phyloP scores from a whole-genome alignment of 2,797 vertebrate genomes.

The Loriculus beryllinus region DNA sequence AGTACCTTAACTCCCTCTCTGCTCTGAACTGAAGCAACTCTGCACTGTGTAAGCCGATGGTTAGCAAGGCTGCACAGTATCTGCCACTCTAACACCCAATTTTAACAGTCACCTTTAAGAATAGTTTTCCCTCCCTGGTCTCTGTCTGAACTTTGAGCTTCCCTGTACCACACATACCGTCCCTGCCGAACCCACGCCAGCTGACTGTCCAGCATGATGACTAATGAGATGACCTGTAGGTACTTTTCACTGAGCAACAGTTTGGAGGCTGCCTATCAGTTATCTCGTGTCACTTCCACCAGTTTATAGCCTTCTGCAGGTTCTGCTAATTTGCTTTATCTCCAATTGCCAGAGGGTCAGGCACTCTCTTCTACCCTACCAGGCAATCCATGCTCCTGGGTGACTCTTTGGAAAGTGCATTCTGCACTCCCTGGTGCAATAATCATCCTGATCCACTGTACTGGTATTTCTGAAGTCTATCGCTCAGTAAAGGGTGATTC shows the following conservation, averaged over 20 bases:
- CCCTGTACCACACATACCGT: accelerated
- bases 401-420: not conserved
- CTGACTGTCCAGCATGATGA: not conserved
- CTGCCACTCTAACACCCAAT: accelerated
- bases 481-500: not conserved
- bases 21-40: not conserved
- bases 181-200: not conserved
- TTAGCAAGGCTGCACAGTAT: not conserved
- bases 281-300: not conserved
- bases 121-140: not conserved
- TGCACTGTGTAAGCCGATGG: accelerated
- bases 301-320: not conserved
- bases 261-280: not conserved
- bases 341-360: not conserved
- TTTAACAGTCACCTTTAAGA: not conserved
- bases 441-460: not conserved
- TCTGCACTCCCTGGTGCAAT: not conserved
- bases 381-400: not conserved
- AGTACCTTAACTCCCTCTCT: not conserved
- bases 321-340: not conserved
- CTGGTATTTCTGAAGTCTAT: not conserved
- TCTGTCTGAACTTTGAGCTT: not conserved
- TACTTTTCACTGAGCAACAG: not conserved
- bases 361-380: not conserved
- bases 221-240: not conserved